Conservation (phyloP, 2,888 invertebrate species). For the Xanthorhoe designata region DNA sequence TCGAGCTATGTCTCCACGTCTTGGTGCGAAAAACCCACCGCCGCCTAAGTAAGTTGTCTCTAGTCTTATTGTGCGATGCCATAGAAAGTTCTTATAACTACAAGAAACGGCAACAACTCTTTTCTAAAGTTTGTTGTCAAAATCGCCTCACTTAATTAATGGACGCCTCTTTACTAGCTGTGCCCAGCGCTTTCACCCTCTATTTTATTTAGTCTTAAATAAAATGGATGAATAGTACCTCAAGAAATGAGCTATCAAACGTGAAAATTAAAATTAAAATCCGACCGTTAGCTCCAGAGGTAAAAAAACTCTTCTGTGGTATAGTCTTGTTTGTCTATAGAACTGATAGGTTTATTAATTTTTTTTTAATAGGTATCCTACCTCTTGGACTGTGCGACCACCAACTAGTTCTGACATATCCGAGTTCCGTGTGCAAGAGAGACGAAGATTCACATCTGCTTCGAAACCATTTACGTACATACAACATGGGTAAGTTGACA, state of each 20-base stretch:
- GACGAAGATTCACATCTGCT: conserved; percentile 93
- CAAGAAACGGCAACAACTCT: too few species aligned
- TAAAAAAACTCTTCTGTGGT: too few species aligned
- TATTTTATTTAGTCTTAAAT: too few species aligned
- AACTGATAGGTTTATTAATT: neutral
- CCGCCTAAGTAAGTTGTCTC: conserved; percentile 62
- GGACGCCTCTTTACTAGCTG: too few species aligned
- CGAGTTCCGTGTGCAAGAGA: conserved; percentile 92
- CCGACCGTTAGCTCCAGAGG: too few species aligned
- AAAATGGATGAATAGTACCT: too few species aligned
- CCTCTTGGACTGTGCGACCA: conserved; percentile 93
- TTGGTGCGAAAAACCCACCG: conserved; percentile 60
- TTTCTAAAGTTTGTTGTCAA: too few species aligned
- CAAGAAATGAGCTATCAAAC: too few species aligned
- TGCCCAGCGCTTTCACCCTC: too few species aligned
- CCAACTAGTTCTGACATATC: conserved; percentile 91
- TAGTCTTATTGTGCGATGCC: neutral
- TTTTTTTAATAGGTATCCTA: conserved; percentile 86
- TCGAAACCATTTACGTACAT: conserved; percentile 96
- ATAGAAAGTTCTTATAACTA: too few species aligned
- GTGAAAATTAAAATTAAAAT: too few species aligned
- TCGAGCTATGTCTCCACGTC: conserved; percentile 78
- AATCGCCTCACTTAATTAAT: too few species aligned
- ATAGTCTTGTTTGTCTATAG: neutral
- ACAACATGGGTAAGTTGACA: conserved; percentile 91